A percentile compares a stretch with the other conserved stretches of the same genome.
Conservation (phyloP, 1,140 invertebrate genomes). For the Ruditapes philippinarum region DNA sequence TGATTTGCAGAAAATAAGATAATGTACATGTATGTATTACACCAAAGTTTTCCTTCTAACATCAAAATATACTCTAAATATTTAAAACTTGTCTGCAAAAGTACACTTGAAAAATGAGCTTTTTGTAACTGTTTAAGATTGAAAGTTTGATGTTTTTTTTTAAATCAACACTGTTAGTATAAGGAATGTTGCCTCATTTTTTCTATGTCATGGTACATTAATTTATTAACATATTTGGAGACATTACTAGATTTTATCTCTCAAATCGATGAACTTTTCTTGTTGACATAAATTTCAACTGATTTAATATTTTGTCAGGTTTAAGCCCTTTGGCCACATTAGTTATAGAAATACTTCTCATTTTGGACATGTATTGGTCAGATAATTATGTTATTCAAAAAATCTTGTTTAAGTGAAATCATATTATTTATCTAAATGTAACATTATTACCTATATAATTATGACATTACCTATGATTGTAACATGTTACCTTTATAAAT, state of each 20-base stretch:
- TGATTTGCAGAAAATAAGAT: no score
- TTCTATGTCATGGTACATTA: neutral
- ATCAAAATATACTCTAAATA: no score
- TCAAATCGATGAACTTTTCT: neutral
- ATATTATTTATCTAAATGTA: neutral
- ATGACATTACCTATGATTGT: no score
- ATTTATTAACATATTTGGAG: neutral
- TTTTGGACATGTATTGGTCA: neutral
- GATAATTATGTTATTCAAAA: slow-evolving; percentile 1
- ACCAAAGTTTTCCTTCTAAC: no score
- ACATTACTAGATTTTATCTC: neutral
- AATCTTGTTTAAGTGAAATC: neutral
- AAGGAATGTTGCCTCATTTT: no score
- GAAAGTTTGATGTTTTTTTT: no score
- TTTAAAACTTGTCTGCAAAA: no score
- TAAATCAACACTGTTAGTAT: neutral
- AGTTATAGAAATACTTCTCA: neutral
- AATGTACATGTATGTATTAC: no score
- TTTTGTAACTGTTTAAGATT: no score
- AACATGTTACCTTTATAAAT: neutral
- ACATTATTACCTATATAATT: no score
- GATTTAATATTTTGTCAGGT: neutral
- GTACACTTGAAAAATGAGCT: no score
- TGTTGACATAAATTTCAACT: neutral
- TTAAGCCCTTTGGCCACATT: slow-evolving; percentile 6